Conservation (phyloP, 2,797 vertebrate species). For the Passerculus sandwichensis region DNA sequence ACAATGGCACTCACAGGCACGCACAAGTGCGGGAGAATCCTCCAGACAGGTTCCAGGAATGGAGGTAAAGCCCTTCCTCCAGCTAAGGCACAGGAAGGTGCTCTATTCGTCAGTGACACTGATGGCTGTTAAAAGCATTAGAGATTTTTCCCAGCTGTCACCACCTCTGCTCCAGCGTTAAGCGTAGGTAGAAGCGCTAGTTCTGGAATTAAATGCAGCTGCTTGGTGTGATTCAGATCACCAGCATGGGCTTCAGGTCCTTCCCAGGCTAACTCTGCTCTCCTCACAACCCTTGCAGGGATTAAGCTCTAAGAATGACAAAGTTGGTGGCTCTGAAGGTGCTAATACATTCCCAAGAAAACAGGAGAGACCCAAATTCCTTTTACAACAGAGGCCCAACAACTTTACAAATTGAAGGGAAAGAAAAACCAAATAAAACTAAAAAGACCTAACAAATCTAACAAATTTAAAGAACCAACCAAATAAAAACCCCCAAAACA, state of each 20-base stretch:
- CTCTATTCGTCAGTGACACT: not conserved
- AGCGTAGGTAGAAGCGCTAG: not conserved
- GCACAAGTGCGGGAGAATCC: accelerated
- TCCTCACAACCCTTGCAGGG: not conserved
- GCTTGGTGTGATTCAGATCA: not conserved
- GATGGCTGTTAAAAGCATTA: not conserved
- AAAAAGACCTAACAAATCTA: not conserved
- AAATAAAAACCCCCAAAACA: not conserved
- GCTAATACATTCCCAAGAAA: not conserved
- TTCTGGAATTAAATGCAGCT: not conserved
- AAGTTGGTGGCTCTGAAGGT: not conserved
- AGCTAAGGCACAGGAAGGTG: not conserved
- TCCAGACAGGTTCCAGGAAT: not conserved
- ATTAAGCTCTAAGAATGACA: not conserved
- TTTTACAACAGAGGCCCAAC: not conserved
- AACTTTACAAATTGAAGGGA: not conserved
- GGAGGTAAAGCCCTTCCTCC: not conserved
- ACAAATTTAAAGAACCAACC: not conserved
- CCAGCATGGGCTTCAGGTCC: accelerated
- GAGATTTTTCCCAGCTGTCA: slow-evolving; percentile 24
- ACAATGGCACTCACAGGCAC: accelerated
- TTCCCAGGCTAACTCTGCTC: not conserved
- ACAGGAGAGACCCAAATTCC: not conserved
- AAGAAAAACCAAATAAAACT: not conserved
- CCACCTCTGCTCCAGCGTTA: not conserved